Conservation (phyloP, 1,140 invertebrate genomes). For the Odontomachus brunneus region DNA sequence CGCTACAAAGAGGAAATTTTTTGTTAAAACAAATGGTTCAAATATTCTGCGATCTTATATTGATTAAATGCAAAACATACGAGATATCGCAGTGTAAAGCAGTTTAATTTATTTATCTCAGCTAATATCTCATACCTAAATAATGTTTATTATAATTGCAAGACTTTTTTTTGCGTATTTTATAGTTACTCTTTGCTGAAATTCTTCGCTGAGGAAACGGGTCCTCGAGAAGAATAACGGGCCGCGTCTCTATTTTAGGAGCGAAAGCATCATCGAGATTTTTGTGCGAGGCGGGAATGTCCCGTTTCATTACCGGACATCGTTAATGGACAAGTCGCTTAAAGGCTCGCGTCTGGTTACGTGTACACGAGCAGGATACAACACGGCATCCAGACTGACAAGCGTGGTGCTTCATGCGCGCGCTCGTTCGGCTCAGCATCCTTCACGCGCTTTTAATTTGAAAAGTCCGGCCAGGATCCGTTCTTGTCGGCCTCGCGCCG, state of each 20-base stretch:
- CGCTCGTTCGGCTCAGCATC: conserved; percentile 2
- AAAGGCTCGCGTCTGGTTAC: conserved; percentile 16
- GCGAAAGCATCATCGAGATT: conserved; percentile 30
- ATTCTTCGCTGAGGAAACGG: too few relatives aligned
- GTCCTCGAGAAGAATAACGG: not conserved
- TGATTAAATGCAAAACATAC: too few relatives aligned
- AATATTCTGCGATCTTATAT: too few relatives aligned
- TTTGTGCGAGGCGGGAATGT: conserved; percentile 13
- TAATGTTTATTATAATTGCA: too few relatives aligned
- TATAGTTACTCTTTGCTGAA: too few relatives aligned
- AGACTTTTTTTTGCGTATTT: too few relatives aligned
- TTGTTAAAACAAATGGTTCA: too few relatives aligned
- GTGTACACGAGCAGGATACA: not conserved
- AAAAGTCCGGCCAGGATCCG: conserved; percentile 26
- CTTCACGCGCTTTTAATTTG: conserved; percentile 51
- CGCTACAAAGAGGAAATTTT: too few relatives aligned
- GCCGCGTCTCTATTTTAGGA: not conserved
- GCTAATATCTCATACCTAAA: too few relatives aligned
- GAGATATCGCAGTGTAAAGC: too few relatives aligned
- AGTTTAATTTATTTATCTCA: too few relatives aligned
- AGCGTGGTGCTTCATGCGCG: not conserved
- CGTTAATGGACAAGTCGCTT: conserved; percentile 45
- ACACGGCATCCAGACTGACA: not conserved
- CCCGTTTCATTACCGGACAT: conserved; percentile 39
- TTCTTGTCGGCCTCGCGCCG: not conserved